Conservation (phyloP, 2,888 invertebrate genomes). For the Eulithis prunata region DNA sequence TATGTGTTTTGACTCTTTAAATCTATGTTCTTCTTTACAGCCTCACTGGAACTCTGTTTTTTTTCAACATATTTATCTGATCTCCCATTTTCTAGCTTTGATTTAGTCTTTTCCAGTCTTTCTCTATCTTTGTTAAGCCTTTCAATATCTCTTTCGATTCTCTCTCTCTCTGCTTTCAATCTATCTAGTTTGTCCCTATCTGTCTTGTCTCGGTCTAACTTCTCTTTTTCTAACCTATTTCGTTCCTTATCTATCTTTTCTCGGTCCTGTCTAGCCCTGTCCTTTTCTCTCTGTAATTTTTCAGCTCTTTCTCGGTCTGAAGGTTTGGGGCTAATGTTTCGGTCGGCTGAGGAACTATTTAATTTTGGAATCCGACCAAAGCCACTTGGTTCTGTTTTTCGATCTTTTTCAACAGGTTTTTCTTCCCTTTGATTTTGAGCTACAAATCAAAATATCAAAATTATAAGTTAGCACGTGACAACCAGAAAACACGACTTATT, state of each 20-base stretch:
- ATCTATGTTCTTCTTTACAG: slow-evolving; percentile 72
- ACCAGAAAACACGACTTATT: background rate
- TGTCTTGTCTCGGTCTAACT: slow-evolving; percentile 59
- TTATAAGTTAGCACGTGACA: background rate
- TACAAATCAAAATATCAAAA: slow-evolving; percentile 31
- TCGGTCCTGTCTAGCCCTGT: slow-evolving; percentile 43
- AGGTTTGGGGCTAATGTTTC: slow-evolving; percentile 57
- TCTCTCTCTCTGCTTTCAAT: slow-evolving; percentile 73
- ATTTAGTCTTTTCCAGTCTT: slow-evolving; percentile 70
- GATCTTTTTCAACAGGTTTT: slow-evolving; percentile 62
- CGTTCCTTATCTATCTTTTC: slow-evolving; percentile 51
- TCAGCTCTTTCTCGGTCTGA: slow-evolving; percentile 57
- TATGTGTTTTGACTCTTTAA: slow-evolving; percentile 78
- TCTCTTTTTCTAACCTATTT: slow-evolving; percentile 48
- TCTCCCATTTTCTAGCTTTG: slow-evolving; percentile 61
- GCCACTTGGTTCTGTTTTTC: slow-evolving; percentile 59
- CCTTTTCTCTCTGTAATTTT: slow-evolving; percentile 50
- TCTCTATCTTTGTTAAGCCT: slow-evolving; percentile 70
- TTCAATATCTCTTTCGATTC: slow-evolving; percentile 74
- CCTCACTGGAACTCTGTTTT: slow-evolving; percentile 60
- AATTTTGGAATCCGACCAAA: slow-evolving; percentile 84
- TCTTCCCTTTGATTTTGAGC: slow-evolving; percentile 62
- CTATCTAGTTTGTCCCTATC: slow-evolving; percentile 71
- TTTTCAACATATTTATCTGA: slow-evolving; percentile 60
- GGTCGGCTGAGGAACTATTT: slow-evolving; percentile 60